Conservation (phyloP, 1,140 invertebrate genomes). For the Euura saliciscinereae region DNA sequence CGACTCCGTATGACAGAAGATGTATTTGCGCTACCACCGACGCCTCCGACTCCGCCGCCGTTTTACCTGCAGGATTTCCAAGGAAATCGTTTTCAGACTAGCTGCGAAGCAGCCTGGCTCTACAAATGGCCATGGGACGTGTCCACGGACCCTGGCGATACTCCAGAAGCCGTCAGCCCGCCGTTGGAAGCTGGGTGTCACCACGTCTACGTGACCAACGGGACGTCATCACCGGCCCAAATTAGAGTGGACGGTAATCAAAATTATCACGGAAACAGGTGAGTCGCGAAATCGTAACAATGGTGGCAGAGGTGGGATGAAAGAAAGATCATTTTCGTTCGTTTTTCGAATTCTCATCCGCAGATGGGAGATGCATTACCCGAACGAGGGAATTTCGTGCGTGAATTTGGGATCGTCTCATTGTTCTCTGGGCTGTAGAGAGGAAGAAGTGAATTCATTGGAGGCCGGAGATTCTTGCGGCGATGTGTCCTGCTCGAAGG, state of each 20-base stretch:
- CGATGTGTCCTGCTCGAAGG: slow-evolving; percentile 17
- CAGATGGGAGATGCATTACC: slow-evolving; percentile 32
- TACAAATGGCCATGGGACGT: slow-evolving; percentile 18
- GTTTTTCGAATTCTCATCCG: too few species aligned
- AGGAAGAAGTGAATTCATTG: not conserved
- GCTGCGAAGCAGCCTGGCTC: slow-evolving; percentile 26
- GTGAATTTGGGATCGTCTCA: not conserved
- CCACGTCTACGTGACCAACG: not conserved
- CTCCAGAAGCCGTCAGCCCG: not conserved
- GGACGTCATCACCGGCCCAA: not conserved
- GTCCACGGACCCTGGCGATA: slow-evolving; percentile 7
- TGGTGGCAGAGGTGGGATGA: not conserved
- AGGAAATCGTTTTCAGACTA: slow-evolving; percentile 6
- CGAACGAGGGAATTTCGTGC: slow-evolving; percentile 16
- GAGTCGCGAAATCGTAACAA: not conserved
- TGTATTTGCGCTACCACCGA: slow-evolving; percentile 31
- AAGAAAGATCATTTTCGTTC: not conserved
- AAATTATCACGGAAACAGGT: slow-evolving; percentile 35
- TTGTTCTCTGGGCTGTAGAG: not conserved
- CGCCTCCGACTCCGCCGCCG: slow-evolving; percentile 9
- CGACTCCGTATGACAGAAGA: slow-evolving; percentile 19
- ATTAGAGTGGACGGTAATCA: slow-evolving; percentile 18
- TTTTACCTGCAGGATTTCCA: not conserved
- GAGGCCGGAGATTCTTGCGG: not conserved
- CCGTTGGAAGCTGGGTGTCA: slow-evolving; percentile 9